Conservation (phyloP, 2,888 invertebrate genomes). For the Diabrotica balteata region DNA sequence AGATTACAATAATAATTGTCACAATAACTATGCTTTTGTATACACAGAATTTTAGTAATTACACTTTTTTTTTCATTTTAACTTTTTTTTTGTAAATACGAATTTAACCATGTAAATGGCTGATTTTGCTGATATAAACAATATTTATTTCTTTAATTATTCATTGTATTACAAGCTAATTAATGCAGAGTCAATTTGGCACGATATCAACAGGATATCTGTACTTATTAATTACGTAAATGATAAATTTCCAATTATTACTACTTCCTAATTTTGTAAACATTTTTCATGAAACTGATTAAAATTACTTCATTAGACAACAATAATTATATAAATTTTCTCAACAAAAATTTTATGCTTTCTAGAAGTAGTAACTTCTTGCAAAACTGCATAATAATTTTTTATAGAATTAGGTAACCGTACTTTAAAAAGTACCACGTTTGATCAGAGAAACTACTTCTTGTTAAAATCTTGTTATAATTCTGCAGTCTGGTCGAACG, state of each 20-base stretch:
- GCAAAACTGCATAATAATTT: constrained; percentile 40
- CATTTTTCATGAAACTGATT: constrained; percentile 11
- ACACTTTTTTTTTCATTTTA: too few relatives aligned
- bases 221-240: neutral
- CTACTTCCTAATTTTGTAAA: constrained; percentile 19
- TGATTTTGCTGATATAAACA: too few relatives aligned
- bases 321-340: constrained; percentile 44
- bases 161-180: too few relatives aligned
- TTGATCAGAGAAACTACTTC: constrained; percentile 20
- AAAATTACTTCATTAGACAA: constrained; percentile 42
- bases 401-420: constrained; percentile 35
- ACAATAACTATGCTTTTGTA: too few relatives aligned
- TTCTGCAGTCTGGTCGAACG: neutral
- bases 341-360: constrained; percentile 47
- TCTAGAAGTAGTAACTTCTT: constrained; percentile 41
- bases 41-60: too few relatives aligned
- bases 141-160: too few relatives aligned
- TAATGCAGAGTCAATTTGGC: too few relatives aligned
- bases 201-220: constrained; percentile 9
- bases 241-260: constrained; percentile 6
- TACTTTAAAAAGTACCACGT: constrained; percentile 29
- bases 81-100: too few relatives aligned
- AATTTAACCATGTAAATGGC: too few relatives aligned
- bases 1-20: neutral
- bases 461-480: constrained; percentile 11